Evolutionary conservation across 1,140 invertebrate species (phyloP), one percentile per base, ranked within the genome.

Genomic region (Vanessa atalanta): DNA sequence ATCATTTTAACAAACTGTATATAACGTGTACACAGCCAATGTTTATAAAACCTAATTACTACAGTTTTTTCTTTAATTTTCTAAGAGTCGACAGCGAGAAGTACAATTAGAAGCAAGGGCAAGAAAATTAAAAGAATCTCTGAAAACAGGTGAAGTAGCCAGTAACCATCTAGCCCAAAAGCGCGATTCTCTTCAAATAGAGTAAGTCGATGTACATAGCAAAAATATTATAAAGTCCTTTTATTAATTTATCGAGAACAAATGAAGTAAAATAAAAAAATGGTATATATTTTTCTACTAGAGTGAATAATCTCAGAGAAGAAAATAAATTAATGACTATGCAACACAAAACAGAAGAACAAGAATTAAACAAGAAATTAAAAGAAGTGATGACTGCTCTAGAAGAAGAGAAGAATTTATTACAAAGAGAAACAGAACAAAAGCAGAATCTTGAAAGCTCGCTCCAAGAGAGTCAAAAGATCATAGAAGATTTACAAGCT

Each of bases 61-160:
- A 26, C 20, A 13, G 14, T 15, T 61, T n/a, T 68, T 64, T 23
- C 47, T 51, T 66, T 63, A 37, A 31, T 4, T 60, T 76, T 79
- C 20, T n/a, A 55, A 92, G 90, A 89, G 83, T 68, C 87, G 89
- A 43, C 89, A 90, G 82, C 82, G 82, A 77, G 89, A 91, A 79
- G 83, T 86, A 20, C 88, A 89, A 55, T 53, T 91, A 55, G 90
- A 91, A 83, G 86, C 88, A 26, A 84, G 88, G 26, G 90, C 90
- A 55, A 81, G 89, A 67, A 92, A 92, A 72, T 76, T 91, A 64
- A 90, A 85, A 76, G 90, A 92, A 77, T 87, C 88, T 26, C 75
- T 92, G 16, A 92, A 90, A 75, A 92, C 89, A 65, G 88, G 88
- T 13, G 89, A 92, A 87, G 77, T 90, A 26, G 75, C 88, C 3